Evolutionary conservation across 2,888 invertebrate genomes (phyloP).

Genomic region (Neoascia interrupta): DNA sequence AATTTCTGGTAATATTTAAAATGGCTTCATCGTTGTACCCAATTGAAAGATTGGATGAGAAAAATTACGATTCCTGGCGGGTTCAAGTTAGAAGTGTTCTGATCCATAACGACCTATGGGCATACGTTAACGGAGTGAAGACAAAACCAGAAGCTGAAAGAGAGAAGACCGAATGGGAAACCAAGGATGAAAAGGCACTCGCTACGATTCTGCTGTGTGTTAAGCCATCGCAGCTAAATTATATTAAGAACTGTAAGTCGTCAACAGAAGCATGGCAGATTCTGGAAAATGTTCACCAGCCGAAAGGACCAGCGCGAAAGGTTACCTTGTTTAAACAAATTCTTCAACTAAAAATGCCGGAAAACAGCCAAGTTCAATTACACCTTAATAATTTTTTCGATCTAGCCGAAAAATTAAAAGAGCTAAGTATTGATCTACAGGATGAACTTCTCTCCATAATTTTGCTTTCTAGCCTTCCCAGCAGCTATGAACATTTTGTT

Average conservation of each 20-base stretch:
- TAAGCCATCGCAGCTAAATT: conserved; percentile 71
- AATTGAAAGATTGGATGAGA: conserved; percentile 7
- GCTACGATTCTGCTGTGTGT: conserved; percentile 31
- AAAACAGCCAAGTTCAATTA: background rate
- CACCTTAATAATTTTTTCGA: conserved; percentile 19
- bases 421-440: background rate
- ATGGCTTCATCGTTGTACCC: no score
- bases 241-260: conserved; percentile 74
- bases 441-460: conserved; percentile 12
- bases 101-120: conserved; percentile 21
- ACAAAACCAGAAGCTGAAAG: conserved; percentile 9
- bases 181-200: conserved; percentile 23
- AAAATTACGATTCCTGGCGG: conserved; percentile 18
- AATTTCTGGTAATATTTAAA: no score
- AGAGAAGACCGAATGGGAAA: no score
- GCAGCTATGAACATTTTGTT: conserved; percentile 73
- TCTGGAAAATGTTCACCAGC: conserved; percentile 1
- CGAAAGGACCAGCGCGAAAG: conserved; percentile 32
- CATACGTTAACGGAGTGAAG: background rate
- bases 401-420: conserved; percentile 3
- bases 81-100: conserved; percentile 23
- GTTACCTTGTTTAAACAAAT: conserved; percentile 34
- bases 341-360: background rate
- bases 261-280: conserved; percentile 1
- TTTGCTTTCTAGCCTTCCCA: conserved; percentile 29